These are phyloP conservation scores for Acrocephalus scirpaceus DNA, from an alignment of 2,797 vertebrate species.

Conservation along the genomic window DNA sequence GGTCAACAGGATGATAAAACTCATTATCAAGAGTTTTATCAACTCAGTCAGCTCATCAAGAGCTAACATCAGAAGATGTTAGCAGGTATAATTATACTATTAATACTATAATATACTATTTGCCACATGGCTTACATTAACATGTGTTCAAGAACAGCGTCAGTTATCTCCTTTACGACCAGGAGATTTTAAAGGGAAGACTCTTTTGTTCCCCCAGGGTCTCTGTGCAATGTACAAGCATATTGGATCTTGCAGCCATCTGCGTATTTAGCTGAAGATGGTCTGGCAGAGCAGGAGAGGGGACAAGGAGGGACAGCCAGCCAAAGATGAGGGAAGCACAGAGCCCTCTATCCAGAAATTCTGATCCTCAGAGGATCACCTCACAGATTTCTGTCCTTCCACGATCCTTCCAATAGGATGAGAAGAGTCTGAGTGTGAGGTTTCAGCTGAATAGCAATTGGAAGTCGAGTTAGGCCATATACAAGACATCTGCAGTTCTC, in stretches of 20 bases:
- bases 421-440: neutral
- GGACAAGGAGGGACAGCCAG: neutral
- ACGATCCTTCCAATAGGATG: rapidly evolving
- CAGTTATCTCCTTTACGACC: neutral
- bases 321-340: neutral
- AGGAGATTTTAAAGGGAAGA: neutral
- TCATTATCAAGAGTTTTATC: neutral
- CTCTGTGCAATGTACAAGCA: neutral
- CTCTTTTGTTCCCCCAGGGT: rapidly evolving
- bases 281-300: neutral
- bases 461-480: neutral
- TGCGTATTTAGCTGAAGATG: neutral
- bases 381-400: neutral
- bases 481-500: neutral
- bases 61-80: neutral
- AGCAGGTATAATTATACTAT: neutral
- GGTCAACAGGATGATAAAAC: neutral
- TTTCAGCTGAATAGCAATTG: neutral
- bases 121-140: neutral
- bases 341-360: neutral
- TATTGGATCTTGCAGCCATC: neutral
- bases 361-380: neutral
- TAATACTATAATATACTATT: neutral
- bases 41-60: no score
- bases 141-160: neutral